Conservation (phyloP, 1,140 invertebrate genomes). For the Cataglyphis hispanica region DNA sequence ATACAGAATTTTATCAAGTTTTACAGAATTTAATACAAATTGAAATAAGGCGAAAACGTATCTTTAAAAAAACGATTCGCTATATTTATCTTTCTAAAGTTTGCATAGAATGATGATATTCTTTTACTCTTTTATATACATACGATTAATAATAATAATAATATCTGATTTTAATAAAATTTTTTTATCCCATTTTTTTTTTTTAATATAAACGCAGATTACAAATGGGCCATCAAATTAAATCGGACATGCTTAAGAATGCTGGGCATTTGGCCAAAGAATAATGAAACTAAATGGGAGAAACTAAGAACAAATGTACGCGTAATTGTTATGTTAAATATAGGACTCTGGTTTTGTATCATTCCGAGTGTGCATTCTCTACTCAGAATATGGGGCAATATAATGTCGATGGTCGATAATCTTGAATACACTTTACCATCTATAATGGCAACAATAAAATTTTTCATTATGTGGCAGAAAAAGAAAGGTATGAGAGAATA, state of each 20-base stretch:
- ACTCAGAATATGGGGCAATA: not conserved
- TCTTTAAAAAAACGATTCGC: too few species aligned
- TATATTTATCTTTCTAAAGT: not conserved
- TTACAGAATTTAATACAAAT: too few species aligned
- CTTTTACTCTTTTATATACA: too few species aligned
- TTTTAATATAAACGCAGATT: not conserved
- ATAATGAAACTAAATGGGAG: not conserved
- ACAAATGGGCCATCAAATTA: not conserved
- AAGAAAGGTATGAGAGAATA: not conserved
- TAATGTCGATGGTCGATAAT: constrained; percentile 18
- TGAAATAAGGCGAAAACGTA: too few species aligned
- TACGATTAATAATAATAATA: too few species aligned
- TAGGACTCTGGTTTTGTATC: not conserved
- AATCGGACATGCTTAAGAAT: not conserved
- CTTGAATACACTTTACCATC: constrained; percentile 14
- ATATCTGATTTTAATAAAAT: too few species aligned
- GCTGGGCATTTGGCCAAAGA: not conserved
- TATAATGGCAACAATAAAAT: not conserved
- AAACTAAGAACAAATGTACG: not conserved
- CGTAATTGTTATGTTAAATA: not conserved
- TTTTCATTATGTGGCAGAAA: not conserved
- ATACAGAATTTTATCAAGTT: too few species aligned
- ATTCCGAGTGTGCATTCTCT: not conserved
- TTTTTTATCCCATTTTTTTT: too few species aligned
- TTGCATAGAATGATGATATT: not conserved